phyloP scores from a whole-genome alignment of 2,113 vertebrate genomes.

The Gobiocypris rarus region DNA sequence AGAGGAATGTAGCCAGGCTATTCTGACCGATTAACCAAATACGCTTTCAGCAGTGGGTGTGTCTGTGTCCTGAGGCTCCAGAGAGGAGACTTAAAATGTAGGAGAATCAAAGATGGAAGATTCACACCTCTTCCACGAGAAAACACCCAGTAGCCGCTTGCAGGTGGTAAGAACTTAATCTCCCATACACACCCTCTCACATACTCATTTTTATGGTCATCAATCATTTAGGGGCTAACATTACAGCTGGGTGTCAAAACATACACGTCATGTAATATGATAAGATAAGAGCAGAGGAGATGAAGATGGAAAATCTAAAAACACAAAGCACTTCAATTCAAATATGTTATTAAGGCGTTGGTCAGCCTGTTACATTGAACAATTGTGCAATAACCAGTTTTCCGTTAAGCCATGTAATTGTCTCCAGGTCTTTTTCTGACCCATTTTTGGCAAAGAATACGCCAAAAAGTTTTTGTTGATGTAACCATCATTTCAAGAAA shows the following conservation, averaged over 20 bases:
- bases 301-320: neutral
- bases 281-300: conserved; percentile 22
- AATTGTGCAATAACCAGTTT: neutral
- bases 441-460: neutral
- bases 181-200: conserved; percentile 20
- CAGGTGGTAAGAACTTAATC: conserved; percentile 38
- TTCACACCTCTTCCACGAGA: conserved; percentile 16
- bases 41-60: conserved; percentile 15
- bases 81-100: neutral
- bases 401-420: neutral
- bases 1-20: conserved; percentile 18
- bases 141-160: conserved; percentile 10
- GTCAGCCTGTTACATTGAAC: neutral
- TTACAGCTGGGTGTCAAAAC: conserved; percentile 35
- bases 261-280: conserved; percentile 13
- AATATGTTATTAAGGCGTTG: neutral
- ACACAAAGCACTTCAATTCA: neutral
- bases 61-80: neutral
- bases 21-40: conserved; percentile 23
- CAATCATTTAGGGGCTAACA: conserved; percentile 34
- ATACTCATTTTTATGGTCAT: conserved; percentile 23
- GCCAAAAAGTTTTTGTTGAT: neutral
- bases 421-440: neutral
- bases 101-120: conserved; percentile 17
- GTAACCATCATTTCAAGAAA: neutral